These are phyloP conservation scores for Acipenser oxyrinchus DNA, from an alignment of 2,797 vertebrate species.

Conservation along the genomic window DNA sequence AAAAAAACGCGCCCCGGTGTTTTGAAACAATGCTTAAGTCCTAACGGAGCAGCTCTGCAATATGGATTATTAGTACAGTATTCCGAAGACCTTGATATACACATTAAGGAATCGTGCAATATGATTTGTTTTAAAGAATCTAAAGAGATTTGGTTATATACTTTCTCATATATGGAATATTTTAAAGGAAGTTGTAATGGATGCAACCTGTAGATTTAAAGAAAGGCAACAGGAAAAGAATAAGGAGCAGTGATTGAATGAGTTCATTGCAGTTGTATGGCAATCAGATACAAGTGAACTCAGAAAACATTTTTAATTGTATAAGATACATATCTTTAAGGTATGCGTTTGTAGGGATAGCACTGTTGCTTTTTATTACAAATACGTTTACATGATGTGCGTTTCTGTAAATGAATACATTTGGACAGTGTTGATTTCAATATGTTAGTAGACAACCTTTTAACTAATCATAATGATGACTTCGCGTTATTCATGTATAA, in stretches of 20 bases:
- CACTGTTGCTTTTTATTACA: too few relatives aligned
- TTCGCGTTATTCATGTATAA: neutral
- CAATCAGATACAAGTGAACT: too few relatives aligned
- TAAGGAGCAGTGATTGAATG: too few relatives aligned
- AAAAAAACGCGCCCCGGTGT: constrained; percentile 25
- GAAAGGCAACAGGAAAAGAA: too few relatives aligned
- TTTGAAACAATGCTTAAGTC: constrained; percentile 13
- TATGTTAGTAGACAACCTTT: neutral
- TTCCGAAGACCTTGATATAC: constrained; percentile 26
- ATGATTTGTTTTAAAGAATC: neutral
- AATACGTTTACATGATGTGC: too few relatives aligned
- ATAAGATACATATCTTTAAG: too few relatives aligned
- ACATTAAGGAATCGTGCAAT: constrained; percentile 25
- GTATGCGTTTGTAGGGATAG: too few relatives aligned
- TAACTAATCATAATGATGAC: neutral
- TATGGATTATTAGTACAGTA: constrained; percentile 44
- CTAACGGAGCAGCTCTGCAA: constrained; percentile 38
- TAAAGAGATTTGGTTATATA: neutral
- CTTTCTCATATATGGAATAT: neutral
- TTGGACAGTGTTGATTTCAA: neutral
- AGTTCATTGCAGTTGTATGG: too few relatives aligned
- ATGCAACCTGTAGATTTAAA: too few relatives aligned
- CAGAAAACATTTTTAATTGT: too few relatives aligned
- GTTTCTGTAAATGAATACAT: neutral
- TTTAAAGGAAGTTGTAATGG: neutral